Evolutionary conservation across 1,140 invertebrate genomes (phyloP), one percentile per base, ranked within the genome.

Genomic region (Cydia amplana): DNA sequence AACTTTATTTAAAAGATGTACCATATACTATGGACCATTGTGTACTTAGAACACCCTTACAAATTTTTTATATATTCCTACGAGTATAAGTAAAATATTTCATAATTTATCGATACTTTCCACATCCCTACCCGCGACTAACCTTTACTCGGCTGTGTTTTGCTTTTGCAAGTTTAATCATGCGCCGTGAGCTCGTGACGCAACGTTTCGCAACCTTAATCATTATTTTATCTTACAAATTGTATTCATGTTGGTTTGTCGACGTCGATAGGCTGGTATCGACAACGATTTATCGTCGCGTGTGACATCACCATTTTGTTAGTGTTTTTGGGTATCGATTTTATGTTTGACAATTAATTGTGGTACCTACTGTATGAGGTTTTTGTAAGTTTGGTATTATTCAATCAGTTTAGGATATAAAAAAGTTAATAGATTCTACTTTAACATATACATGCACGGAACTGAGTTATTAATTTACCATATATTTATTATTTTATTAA

Each of bases 141-240:
- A 92, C 90, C 91, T 92, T 92, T 92, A 89, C 88, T 89, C 80
- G 83, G 78, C 83, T 88, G 89, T 89, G 86, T 90, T 92, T 89
- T 85, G 89, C 90, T 91, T 91, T 91, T 91, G 91, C 90, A 91
- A 92, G 91, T 91, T 91, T 92, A 91, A 92, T 90, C 87, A 91
- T 91, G 89, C 86, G 85, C 75, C 82, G 83, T 76, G 80, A 78
- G 86, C 77, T 92, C 89, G 91, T 92, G 91, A 92, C 89, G 89
- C 88, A 91, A 90, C 79, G 82, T 92, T 92, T 92, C 89, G 88
- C 87, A 92, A 92, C 78, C 83, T 85, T 87, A 90, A 90, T 90
- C 89, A 91, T 92, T 91, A 92, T 89, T 92, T 91, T 91, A 90
- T 92, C 90, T 91, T 87, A 88, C 89, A 92, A 92, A 91, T 92